These are phyloP conservation scores for Himalopsyche anomala DNA, from an alignment of 2,888 invertebrate species.

Conservation along the genomic window DNA sequence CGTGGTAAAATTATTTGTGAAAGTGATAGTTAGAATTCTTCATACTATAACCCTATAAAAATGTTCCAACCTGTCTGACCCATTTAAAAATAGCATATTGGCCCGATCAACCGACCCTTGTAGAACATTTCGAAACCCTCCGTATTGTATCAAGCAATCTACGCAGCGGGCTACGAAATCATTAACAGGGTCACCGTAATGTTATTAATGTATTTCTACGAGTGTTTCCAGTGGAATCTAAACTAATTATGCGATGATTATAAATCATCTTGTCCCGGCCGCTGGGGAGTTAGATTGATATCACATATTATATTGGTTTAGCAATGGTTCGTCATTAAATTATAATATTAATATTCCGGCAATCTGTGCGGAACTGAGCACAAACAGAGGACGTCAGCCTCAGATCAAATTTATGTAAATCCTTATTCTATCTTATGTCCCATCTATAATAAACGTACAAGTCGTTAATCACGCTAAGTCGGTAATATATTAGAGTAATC, in stretches of 20 bases:
- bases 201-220: constrained; percentile 31
- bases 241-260: constrained; percentile 37
- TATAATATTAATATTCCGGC: constrained; percentile 39
- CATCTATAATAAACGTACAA: constrained; percentile 34
- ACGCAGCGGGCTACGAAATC: not conserved
- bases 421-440: constrained; percentile 21
- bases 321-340: constrained; percentile 32
- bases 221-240: constrained; percentile 25
- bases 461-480: constrained; percentile 38
- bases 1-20: no score
- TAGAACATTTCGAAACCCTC: not conserved
- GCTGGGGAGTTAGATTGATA: constrained; percentile 32
- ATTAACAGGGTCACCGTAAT: constrained; percentile 39
- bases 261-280: constrained; percentile 30
- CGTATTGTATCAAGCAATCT: not conserved
- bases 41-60: no score
- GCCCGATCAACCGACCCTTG: no score
- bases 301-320: constrained; percentile 32
- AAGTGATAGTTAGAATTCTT: no score
- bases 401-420: constrained; percentile 35
- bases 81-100: constrained; percentile 1
- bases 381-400: constrained; percentile 12
- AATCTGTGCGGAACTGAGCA: not conserved
- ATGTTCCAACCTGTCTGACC: no score
- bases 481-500: constrained; percentile 34